Evolutionary conservation across 2,797 vertebrate species (phyloP), one percentile per base, ranked within the genome.

Genomic region (Xiphorhynchus erythropygius): DNA sequence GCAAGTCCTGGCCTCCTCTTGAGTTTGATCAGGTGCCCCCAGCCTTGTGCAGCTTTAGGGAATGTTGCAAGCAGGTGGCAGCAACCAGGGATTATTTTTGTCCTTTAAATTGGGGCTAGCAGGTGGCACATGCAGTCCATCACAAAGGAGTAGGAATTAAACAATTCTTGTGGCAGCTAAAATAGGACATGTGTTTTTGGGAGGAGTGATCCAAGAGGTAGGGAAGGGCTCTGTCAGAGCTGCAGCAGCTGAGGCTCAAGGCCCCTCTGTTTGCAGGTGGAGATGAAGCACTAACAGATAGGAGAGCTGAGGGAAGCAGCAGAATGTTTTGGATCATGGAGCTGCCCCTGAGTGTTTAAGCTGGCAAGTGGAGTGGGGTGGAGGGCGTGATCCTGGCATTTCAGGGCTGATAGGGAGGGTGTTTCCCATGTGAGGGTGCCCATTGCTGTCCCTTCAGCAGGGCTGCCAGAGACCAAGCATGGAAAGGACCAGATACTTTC

Each of bases 391-490:
- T 65, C 10, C 15, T 74, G 73, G 47, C 10, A 23, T 11, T 9
- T 24, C 52, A 42, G 56, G 41, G 63, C 55, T 87, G 71, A 37
- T 2, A 2, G 33, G 1, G 4, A 91, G 46, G 35, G 11, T 59
- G 47, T 55, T 50, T 59, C 33, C 44, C 22, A 4, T 4, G n/a
- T 55, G 49, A 15, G 37, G n/a, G 23, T 87, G 30, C 16, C 27
- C 44, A 11, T 6, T 46, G 35, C 63, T 71, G 22, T 37, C 33
- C 60, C 27, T 9, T 30, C 16, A 52, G 24, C 1, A 3, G 59
- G n/a, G 39, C 44, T 76, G 35, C 42, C 3, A 8, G 60, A 55
- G 17, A 17, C 28, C 0, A 0, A 75, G 41, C 44, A 47, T 4
- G 18, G 75, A 56, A 57, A 84, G 53, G 24, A 56, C 30, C 69